Base-by-base conservation (phyloP, 2,113 vertebrate genomes). In the Raja brachyura region DNA sequence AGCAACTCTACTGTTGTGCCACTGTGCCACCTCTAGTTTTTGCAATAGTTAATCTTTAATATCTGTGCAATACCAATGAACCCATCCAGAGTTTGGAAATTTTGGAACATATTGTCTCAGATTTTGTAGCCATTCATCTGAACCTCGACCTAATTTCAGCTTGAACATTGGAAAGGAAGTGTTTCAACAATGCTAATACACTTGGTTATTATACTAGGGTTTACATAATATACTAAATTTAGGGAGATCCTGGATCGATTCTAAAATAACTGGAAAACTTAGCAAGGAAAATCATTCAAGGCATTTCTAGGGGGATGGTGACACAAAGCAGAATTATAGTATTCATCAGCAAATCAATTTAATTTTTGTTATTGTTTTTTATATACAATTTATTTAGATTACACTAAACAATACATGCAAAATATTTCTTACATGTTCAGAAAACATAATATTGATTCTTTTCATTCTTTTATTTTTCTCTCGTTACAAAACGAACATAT, bases 361-460 rank as follows among this genome's bases (percentile, higher is more conserved):
- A 0, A 22, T 48, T 25, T 85, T 85, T 85, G 22, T 25, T 59
- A 59, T 85, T 56, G 2, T 59, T 85, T 48, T 25, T 20, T 28
- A 85, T 22, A 33, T 25, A 85, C 20, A 28, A 18, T 59, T 85
- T 85, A 85, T 85, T 54, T 85, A 25, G 6, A 56, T 20, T 59
- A 59, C 5, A 11, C 22, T 20, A 59, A 85, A 85, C 81, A 85
- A 85, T 85, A 85, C 25, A 85, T 56, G 48, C 48, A 54, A 48
- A 48, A 83, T 85, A 54, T 85, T 85, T 48, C 48, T 83, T 6
- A 54, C 22, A 9, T 85, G 20, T 20, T 85, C 54, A 22, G 33
- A 85, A 85, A 85, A 59, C 54, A 28, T 31, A 77, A 77, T 14
- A 77, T 77, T 85, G 54, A 85, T 85, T n/a, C n/a, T n/a, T n/a